Conservation (phyloP, 2,113 vertebrate genomes). For the Chlorocebus sabaeus region DNA sequence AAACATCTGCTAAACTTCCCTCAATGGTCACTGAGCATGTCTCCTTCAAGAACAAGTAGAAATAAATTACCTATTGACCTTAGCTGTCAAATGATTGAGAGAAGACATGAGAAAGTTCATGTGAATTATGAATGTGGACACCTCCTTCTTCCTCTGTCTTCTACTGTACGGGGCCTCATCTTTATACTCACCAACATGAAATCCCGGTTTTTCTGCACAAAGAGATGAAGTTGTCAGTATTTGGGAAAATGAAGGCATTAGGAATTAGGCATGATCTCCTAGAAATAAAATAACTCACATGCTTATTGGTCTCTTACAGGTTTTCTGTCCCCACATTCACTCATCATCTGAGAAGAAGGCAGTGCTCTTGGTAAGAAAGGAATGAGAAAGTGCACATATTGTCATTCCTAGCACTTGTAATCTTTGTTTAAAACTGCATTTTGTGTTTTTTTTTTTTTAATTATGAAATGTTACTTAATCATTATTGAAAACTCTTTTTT, state of each 20-base stretch:
- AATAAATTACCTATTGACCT: not conserved
- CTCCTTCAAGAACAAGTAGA: not conserved
- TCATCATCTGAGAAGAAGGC: not conserved
- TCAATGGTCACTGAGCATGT: not conserved
- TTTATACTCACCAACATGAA: not conserved
- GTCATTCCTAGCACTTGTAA: not conserved
- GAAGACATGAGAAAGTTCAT: not conserved
- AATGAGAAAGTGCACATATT: not conserved
- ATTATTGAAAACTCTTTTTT: not conserved
- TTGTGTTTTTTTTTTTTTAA: not conserved
- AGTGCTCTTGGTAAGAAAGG: not conserved
- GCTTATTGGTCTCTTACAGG: not conserved
- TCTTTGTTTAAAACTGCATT: slow-evolving; percentile 20
- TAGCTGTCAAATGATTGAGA: not conserved
- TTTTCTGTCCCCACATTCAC: not conserved
- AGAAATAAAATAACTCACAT: not conserved
- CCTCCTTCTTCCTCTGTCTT: not conserved
- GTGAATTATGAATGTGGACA: not conserved
- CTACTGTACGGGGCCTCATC: not conserved
- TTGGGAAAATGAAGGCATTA: not conserved
- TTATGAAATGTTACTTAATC: not conserved
- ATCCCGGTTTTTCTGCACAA: not conserved
- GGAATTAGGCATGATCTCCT: not conserved
- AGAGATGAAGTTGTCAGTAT: not conserved
- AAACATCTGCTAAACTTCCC: not conserved